These are phyloP conservation scores for Centruroides sculpturatus DNA, from an alignment of 1,140 invertebrate species.

Conservation along the genomic window DNA sequence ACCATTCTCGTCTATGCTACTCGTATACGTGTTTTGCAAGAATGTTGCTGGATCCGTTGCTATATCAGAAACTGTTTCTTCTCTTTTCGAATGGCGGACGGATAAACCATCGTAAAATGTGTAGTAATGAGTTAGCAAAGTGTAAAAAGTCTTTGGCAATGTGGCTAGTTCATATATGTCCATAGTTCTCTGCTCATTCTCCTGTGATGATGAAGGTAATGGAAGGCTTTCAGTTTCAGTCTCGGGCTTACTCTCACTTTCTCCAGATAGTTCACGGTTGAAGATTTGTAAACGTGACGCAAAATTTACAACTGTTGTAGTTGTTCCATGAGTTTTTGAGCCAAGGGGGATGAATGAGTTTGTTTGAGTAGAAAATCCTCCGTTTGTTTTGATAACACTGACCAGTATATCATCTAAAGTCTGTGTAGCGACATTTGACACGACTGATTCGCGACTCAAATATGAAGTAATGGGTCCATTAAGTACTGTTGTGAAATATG, in stretches of 20 bases:
- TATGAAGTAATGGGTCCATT: conserved; percentile 73
- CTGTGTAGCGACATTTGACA: conserved; percentile 13
- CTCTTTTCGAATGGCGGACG: conserved; percentile 13
- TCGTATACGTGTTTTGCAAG: no score
- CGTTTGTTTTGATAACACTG: conserved; percentile 8
- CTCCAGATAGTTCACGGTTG: conserved; percentile 8
- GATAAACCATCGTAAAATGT: conserved; percentile 18
- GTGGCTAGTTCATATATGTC: conserved; percentile 5
- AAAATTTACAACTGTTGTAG: conserved; percentile 27
- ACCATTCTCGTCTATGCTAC: conserved; percentile 16
- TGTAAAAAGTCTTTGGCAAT: conserved; percentile 15
- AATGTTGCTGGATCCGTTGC: conserved; percentile 4
- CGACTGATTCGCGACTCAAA: conserved; percentile 10
- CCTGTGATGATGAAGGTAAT: no score
- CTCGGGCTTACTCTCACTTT: no score
- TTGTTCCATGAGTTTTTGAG: conserved; percentile 19
- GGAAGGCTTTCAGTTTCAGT: no score
- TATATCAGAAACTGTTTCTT: conserved; percentile 15
- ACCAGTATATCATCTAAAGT: conserved; percentile 5
- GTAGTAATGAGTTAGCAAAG: conserved; percentile 18
- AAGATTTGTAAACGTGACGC: conserved; percentile 10
- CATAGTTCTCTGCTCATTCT: no score
- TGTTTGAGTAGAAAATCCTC: conserved; percentile 6
- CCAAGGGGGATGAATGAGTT: conserved; percentile 15
- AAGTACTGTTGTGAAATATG: conserved; percentile 77